These are phyloP conservation scores for Thamnophis elegans DNA, from an alignment of 2,797 vertebrate genomes.

Conservation along the genomic window DNA sequence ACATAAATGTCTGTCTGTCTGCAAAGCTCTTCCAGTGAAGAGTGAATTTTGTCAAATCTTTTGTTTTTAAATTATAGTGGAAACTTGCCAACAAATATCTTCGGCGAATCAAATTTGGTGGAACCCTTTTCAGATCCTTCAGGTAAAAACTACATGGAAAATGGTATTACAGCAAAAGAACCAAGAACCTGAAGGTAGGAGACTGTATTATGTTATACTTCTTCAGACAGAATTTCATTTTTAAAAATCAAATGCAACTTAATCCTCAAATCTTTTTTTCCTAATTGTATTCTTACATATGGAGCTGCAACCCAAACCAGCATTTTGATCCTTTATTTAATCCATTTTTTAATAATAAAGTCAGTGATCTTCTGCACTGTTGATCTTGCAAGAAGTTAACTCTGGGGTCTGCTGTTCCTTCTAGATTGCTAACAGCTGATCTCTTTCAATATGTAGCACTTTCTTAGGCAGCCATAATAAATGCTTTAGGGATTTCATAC, in stretches of 20 bases:
- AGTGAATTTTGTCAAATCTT: constrained; percentile 33
- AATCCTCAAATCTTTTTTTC: not conserved
- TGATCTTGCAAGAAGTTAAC: not conserved
- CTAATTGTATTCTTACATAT: not conserved
- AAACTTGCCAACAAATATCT: constrained; percentile 19
- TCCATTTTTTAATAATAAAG: not conserved
- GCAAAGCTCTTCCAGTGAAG: constrained; percentile 41
- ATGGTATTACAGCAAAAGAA: not conserved
- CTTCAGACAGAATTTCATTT: not conserved
- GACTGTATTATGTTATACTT: not conserved
- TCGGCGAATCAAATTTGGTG: not conserved
- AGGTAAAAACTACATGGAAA: not conserved
- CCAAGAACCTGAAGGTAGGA: not conserved
- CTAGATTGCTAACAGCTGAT: not conserved
- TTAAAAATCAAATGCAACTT: not conserved
- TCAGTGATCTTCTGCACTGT: not conserved
- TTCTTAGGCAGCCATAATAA: not conserved
- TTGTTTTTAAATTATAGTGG: constrained; percentile 32
- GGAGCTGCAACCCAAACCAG: not conserved
- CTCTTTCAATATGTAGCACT: not conserved
- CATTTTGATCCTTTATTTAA: not conserved
- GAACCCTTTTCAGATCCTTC: not conserved
- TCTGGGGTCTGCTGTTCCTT: not conserved
- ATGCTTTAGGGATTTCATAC: not conserved
- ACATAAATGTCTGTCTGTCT: not conserved